A percentile compares a stretch with the other conserved stretches of the same genome.
phyloP scores from a whole-genome alignment of 2,113 vertebrate genomes.

The Nymphicus hollandicus region DNA sequence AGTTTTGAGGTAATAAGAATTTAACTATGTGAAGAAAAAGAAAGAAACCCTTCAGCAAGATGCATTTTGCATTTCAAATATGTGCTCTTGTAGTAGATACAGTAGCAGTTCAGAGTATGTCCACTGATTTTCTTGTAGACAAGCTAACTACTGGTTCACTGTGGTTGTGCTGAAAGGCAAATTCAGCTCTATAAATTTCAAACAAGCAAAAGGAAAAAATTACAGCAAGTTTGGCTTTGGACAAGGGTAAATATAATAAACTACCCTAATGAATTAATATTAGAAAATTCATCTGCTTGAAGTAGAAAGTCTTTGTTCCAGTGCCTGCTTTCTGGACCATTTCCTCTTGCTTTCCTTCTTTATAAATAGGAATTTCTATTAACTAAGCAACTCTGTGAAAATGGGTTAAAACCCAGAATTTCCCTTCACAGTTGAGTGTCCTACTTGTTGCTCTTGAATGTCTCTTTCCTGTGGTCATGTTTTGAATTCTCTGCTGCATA shows the following conservation, averaged over 20 bases:
- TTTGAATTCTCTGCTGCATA: neutral
- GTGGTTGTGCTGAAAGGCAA: neutral
- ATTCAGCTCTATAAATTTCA: neutral
- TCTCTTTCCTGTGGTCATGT: neutral
- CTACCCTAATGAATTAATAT: neutral
- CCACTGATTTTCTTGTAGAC: neutral
- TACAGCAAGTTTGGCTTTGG: neutral
- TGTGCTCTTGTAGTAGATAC: neutral
- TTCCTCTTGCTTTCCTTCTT: neutral
- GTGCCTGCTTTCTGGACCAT: neutral
- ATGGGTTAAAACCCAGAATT: neutral
- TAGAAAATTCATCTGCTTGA: neutral
- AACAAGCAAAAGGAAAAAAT: neutral
- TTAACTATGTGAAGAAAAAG: neutral
- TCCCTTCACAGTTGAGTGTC: neutral
- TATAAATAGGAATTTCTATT: neutral
- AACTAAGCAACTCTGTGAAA: neutral
- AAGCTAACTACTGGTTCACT: neutral
- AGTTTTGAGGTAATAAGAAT: neutral
- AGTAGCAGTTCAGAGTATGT: neutral
- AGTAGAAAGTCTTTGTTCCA: neutral
- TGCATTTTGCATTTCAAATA: neutral
- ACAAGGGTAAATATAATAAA: neutral
- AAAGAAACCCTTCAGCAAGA: neutral
- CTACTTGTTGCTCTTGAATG: neutral